phyloP scores from a whole-genome alignment of 2,113 vertebrate genomes.

The Euleptes europaea region DNA sequence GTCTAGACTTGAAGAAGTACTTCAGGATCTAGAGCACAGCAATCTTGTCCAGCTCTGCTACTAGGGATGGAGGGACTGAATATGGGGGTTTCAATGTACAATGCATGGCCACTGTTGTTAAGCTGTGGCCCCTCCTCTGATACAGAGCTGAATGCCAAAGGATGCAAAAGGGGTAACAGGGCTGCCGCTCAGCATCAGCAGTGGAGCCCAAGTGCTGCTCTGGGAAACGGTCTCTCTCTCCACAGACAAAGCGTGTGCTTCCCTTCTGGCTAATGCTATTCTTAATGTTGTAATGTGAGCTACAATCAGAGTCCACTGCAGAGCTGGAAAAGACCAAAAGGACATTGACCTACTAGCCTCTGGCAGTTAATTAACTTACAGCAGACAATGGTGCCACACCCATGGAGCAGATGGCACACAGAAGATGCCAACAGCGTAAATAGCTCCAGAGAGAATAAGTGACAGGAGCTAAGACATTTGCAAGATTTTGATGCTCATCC shows the following conservation, averaged over 20 bases:
- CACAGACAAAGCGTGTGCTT: neutral
- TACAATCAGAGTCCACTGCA: neutral
- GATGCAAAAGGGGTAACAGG: neutral
- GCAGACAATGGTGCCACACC: neutral
- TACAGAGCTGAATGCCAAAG: neutral
- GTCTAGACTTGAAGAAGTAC: neutral
- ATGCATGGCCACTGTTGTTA: neutral
- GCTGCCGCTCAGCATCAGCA: neutral
- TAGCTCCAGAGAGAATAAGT: neutral
- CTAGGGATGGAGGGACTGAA: neutral
- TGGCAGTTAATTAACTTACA: slow-evolving; percentile 30
- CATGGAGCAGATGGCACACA: neutral
- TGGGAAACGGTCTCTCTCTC: neutral
- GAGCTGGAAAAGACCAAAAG: neutral
- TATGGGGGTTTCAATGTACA: neutral
- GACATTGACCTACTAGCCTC: neutral
- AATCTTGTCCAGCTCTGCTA: neutral
- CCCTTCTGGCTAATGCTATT: neutral
- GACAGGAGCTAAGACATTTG: neutral
- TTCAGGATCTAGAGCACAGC: neutral
- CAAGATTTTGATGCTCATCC: neutral
- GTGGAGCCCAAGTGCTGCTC: neutral
- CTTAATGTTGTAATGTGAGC: neutral
- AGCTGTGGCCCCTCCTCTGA: neutral
- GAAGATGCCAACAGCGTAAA: neutral